Conservation (phyloP, 2,888 invertebrate genomes). For the Philereme transversata region DNA sequence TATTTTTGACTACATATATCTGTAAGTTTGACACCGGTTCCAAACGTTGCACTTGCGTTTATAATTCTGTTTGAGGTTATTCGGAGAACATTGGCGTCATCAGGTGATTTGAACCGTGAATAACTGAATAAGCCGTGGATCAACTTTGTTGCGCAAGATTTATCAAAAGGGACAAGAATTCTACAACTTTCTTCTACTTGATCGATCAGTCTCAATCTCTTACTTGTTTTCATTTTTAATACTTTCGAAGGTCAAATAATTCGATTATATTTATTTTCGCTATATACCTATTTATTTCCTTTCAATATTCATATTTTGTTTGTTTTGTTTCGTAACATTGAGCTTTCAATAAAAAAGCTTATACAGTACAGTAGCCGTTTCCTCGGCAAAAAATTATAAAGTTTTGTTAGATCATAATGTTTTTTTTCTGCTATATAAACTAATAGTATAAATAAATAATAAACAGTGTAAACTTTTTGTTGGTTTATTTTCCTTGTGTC, state of each 20-base stretch:
- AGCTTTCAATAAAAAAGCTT: too few relatives aligned
- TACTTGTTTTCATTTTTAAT: neutral
- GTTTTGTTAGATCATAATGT: too few relatives aligned
- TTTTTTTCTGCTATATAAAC: too few relatives aligned
- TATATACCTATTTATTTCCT: too few relatives aligned
- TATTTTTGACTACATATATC: constrained; percentile 9
- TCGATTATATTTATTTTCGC: too few relatives aligned
- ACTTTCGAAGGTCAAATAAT: neutral
- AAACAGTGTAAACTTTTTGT: too few relatives aligned
- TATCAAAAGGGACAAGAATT: constrained; percentile 7
- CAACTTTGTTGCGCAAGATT: neutral
- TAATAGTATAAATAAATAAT: too few relatives aligned
- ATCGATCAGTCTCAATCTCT: constrained; percentile 4
- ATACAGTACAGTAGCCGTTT: too few relatives aligned
- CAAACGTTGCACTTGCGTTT: constrained; percentile 37
- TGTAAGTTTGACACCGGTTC: constrained; percentile 31
- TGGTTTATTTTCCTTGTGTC: too few relatives aligned
- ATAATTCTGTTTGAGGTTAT: constrained; percentile 27
- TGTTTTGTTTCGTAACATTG: too few relatives aligned
- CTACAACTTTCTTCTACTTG: constrained; percentile 3
- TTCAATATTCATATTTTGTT: too few relatives aligned
- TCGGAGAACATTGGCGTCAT: constrained; percentile 25
- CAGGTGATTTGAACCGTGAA: constrained; percentile 23
- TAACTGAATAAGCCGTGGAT: constrained; percentile 1
- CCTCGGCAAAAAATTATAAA: too few relatives aligned